Conservation (phyloP, 2,113 vertebrate genomes). For the Axis porcinus region DNA sequence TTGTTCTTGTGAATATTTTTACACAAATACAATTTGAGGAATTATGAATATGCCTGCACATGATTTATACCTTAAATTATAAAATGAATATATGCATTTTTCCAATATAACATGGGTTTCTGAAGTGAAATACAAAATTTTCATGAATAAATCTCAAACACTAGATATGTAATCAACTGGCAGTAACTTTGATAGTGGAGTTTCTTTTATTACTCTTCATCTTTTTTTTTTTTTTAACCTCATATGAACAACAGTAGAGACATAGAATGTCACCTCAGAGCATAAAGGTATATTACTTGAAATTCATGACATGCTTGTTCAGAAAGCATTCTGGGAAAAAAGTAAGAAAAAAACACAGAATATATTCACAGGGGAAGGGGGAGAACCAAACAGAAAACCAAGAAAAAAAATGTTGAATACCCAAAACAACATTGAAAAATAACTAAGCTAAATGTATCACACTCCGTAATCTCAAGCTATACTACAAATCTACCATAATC, state of each 20-base stretch:
- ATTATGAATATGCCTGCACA: not conserved
- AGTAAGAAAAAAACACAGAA: not conserved
- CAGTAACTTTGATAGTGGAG: not conserved
- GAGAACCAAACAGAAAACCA: not conserved
- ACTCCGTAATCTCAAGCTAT: not conserved
- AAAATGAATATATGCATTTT: not conserved
- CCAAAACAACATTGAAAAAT: not conserved
- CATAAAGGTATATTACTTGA: not conserved
- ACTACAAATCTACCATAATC: not conserved
- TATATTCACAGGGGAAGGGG: not conserved
- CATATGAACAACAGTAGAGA: not conserved
- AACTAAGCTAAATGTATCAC: not conserved
- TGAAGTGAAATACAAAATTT: conserved; percentile 4
- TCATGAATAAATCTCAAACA: not conserved
- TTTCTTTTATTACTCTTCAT: not conserved
- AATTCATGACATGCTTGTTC: conserved; percentile 8
- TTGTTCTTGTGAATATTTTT: not conserved
- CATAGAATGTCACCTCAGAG: not conserved
- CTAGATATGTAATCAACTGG: not conserved
- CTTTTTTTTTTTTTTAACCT: not conserved
- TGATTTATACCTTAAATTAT: not conserved
- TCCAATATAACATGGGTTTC: not conserved
- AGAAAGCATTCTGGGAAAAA: not conserved
- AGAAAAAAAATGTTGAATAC: not conserved
- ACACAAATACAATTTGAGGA: not conserved